Base-by-base conservation (phyloP, 30 jellyfish, hydroid and myxozoan genomes). In the Catostylus mosaicus region DNA sequence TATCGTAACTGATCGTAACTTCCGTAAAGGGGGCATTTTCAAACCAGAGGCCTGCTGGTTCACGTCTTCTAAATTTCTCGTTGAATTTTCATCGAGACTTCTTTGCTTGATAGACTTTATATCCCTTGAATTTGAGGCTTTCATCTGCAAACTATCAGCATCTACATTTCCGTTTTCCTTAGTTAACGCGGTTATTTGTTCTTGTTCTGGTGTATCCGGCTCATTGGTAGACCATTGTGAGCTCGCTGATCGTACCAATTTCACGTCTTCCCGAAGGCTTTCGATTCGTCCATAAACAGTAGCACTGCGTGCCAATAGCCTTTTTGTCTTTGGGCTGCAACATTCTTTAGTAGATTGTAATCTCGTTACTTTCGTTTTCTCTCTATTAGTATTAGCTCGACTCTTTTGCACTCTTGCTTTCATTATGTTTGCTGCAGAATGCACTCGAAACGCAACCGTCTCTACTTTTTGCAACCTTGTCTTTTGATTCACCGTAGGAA, bases 281-380 rank as follows among this genome's bases (percentile, higher is more conserved):
- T 66, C 69, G 36, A 78, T 62, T 3, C 38, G 67, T n/a, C 74
- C 72, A 16, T 61, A 66, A 2, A 78, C 51, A 34, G 37, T 30
- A 16, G 81, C 27, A 30, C 89, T 60, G 24, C 89, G 72, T 37
- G 59, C 62, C 37, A 78, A 27, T 12, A 78, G 79, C 34, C 46
- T 5, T 77, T 30, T 38, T 22, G 89, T 78, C 29, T 33, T 33
- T 30, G 62, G 3, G 62, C 85, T 74, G 62, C 63, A 74, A 20
- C 35, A 23, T 7, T 16, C 75, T 26, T 9, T 75, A 74, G 30
- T 65, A 3, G 85, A 48, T 27, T 14, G 20, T 19, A 75, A 26
- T n/a, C 38, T 30, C 4, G 8, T 34, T 20, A 30, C 43, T 8
- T 54, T 30, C 40, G 7, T 27, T 20, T 50, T 74, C 40, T 33